Base-by-base conservation (phyloP, 2,113 vertebrate genomes). In the Antechinus stuartii region DNA sequence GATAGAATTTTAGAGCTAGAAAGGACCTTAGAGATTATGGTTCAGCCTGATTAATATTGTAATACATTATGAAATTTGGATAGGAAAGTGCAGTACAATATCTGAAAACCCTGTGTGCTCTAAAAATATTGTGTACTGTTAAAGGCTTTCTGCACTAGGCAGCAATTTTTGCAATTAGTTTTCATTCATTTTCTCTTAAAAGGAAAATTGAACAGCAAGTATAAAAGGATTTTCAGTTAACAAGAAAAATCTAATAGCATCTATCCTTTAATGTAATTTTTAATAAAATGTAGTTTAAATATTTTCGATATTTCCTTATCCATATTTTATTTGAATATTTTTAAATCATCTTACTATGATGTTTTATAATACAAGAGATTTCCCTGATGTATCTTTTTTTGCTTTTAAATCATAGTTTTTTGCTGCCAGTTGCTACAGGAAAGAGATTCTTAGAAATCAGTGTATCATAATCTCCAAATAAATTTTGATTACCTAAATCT, bases 271-370 rank as follows among this genome's bases (percentile, higher is more conserved):
- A 84, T 84, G 35, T 42, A 42, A 35, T 27, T 96, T 24, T 52
- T 94, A 92, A 94, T 55, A 89, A 95, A 94, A 8, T 84, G 91
- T 90, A 11, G 9, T 54, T 95, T 93, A 91, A 90, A 42, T 42
- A 54, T 1, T 93, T 84, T 12, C 42, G 42, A 95, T 89, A 90
- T 92, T 90, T 93, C 25, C n/a, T 94, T n/a, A 27, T 49, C 55
- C 47, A 84, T 54, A 7, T 19, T n/a, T 93, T 76, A 57, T 10
- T 0, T 61, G 22, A 5, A 90, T 49, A 47, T 54, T 76, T 92
- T 93, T 76, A 94, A 92, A 53, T 54, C 94, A n/a, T 54, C 16
- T 93, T 56, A 61, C 25, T 25, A 89, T 94, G 35, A 35, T 91
- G 49, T 10, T 84, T 90, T 55, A 90, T 55, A 93, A 92, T 94